Conservation (phyloP, 2,888 invertebrate genomes). For the Cistogaster globosa region DNA sequence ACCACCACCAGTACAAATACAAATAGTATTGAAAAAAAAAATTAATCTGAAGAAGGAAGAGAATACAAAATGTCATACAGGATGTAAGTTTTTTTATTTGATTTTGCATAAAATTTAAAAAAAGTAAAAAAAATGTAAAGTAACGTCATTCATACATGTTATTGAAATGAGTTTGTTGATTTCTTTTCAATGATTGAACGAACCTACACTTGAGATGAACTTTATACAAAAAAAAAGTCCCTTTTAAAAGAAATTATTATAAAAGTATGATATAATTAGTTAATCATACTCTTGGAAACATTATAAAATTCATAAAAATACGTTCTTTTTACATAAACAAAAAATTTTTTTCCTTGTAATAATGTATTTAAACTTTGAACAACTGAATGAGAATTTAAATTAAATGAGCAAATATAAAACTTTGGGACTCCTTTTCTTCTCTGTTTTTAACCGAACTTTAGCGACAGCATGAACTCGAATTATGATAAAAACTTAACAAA, state of each 20-base stretch:
- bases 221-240: conserved; percentile 9
- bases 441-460: no score
- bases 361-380: no score
- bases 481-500: no score
- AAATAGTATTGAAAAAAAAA: conserved; percentile 4
- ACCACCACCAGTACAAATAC: conserved; percentile 43
- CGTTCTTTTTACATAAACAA: no score
- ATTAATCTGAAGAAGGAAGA: conserved; percentile 50
- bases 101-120: conserved; percentile 43
- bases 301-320: not conserved
- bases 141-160: conserved; percentile 11
- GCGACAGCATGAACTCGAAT: no score
- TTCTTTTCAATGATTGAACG: conserved; percentile 65
- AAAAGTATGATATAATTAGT: not conserved
- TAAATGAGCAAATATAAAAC: no score
- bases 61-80: conserved; percentile 67
- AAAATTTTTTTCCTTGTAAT: no score
- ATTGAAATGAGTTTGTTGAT: conserved; percentile 58
- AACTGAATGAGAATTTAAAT: no score
- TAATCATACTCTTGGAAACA: not conserved
- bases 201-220: conserved; percentile 61
- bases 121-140: conserved; percentile 37
- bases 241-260: not conserved
- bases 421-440: no score
- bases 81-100: conserved; percentile 62